Evolutionary conservation across 1,140 invertebrate genomes (phyloP).

Genomic region (Ceratosolen fusciceps): DNA sequence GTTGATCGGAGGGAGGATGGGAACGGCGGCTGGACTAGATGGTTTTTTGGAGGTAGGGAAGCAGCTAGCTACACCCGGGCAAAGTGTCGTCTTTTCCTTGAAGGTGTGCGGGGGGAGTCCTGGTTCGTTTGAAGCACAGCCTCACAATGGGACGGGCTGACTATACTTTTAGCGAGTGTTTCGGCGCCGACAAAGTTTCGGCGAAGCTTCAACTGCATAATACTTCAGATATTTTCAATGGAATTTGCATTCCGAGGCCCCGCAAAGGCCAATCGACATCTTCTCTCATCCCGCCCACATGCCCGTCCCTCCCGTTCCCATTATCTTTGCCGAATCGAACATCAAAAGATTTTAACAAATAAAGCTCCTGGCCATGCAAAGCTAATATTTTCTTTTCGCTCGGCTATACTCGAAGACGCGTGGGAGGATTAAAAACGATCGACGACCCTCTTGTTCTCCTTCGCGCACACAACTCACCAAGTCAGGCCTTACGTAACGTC

Average conservation of each 20-base stretch:
- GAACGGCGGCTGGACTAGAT: not conserved
- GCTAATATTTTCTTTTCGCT: not conserved
- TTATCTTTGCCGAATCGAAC: not conserved
- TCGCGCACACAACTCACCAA: no score
- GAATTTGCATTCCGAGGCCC: not conserved
- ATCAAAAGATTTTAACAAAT: not conserved
- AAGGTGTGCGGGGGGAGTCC: slow-evolving; percentile 12
- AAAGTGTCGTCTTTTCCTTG: slow-evolving; percentile 59
- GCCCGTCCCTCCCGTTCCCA: not conserved
- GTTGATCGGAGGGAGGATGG: not conserved
- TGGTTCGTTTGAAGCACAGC: not conserved
- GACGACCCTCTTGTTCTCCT: no score
- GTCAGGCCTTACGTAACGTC: no score
- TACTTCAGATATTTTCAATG: slow-evolving; percentile 18
- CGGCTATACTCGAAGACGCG: not conserved
- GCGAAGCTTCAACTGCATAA: not conserved
- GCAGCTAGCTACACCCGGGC: slow-evolving; percentile 51
- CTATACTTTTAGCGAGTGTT: slow-evolving; percentile 16
- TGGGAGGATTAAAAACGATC: no score
- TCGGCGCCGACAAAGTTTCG: not conserved
- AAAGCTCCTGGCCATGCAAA: not conserved
- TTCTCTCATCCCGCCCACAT: not conserved
- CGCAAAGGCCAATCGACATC: not conserved
- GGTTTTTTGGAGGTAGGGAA: not conserved
- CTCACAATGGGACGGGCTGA: not conserved